Conservation (phyloP, 2,797 vertebrate species). For the Eremophila alpestris region DNA sequence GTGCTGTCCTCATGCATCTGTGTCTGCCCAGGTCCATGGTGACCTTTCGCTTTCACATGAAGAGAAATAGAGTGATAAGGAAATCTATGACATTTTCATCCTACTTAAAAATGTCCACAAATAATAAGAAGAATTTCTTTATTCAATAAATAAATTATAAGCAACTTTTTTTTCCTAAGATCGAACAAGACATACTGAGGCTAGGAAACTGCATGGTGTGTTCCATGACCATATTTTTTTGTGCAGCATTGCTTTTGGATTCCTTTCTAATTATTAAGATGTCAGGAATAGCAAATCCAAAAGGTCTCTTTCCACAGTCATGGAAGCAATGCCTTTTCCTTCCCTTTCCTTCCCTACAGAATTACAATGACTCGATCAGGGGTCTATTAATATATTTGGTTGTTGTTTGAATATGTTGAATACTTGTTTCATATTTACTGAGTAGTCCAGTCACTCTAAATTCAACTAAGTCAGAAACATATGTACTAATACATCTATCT, state of each 20-base stretch:
- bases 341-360: background rate
- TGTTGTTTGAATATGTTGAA: background rate
- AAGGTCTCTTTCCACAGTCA: background rate
- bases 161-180: background rate
- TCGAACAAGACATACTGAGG: background rate
- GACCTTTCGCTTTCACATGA: background rate
- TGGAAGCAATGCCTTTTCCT: background rate
- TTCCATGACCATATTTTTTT: background rate
- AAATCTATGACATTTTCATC: background rate
- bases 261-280: slow-evolving; percentile 25
- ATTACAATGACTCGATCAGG: background rate
- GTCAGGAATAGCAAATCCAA: background rate
- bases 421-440: background rate
- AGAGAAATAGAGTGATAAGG: background rate
- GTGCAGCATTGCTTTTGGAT: background rate
- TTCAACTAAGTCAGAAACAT: background rate
- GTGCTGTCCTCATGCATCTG: background rate
- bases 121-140: background rate
- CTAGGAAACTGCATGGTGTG: background rate
- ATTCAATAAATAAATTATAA: background rate
- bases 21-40: background rate
- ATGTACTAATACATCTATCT: background rate
- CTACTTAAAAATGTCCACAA: background rate
- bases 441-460: background rate
- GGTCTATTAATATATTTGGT: background rate